A percentile compares a stretch with the other conserved stretches of the same genome.
Conservation (phyloP, 2,888 invertebrate species). For the Boloria selene region DNA sequence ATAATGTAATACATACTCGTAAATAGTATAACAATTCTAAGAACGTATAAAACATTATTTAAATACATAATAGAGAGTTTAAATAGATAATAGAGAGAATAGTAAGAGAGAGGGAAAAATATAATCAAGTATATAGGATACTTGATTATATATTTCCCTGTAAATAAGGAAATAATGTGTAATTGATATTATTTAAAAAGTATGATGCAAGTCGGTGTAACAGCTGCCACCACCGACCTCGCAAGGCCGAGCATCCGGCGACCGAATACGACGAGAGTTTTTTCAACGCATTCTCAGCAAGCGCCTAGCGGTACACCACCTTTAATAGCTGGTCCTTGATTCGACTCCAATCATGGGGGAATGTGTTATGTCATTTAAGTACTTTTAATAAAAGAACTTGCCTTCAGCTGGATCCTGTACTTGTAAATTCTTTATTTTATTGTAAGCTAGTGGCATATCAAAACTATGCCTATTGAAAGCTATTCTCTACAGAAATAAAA, state of each 20-base stretch:
- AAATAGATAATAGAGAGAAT: no score
- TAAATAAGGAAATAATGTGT: no score
- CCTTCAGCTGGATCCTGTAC: not conserved
- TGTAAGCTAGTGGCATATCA: not conserved
- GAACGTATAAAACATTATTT: no score
- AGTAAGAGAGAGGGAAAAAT: no score
- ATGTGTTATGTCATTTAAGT: constrained; percentile 18
- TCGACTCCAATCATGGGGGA: constrained; percentile 12
- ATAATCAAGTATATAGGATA: no score
- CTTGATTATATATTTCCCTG: no score
- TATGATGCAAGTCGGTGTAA: constrained; percentile 52
- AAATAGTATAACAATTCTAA: no score
- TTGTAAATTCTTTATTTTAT: not conserved
- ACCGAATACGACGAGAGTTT: constrained; percentile 39
- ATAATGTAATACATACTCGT: no score
- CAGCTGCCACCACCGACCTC: constrained; percentile 52
- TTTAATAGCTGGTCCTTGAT: constrained; percentile 38
- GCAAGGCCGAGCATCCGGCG: constrained; percentile 65
- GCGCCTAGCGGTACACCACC: constrained; percentile 47
- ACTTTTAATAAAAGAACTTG: not conserved
- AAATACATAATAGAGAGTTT: no score
- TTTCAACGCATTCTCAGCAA: constrained; percentile 44
- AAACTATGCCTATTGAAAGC: no score
- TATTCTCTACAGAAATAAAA: no score
- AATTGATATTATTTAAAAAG: no score